Conservation (phyloP, 1,140 invertebrate genomes). For the Steinernema feltiae region DNA sequence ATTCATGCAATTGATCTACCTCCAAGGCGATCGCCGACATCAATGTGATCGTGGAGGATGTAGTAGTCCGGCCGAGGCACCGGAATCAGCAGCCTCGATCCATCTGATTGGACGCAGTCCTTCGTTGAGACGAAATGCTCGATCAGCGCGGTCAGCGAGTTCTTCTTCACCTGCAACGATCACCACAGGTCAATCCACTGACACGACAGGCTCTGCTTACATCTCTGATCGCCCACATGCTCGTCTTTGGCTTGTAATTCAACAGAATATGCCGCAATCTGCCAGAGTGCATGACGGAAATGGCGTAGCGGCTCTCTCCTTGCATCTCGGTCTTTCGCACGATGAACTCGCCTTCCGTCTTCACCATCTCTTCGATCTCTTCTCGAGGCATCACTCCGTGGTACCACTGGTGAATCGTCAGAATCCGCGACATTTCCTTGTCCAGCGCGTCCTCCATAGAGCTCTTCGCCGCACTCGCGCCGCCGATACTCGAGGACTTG, state of each 20-base stretch:
- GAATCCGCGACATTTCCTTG: not conserved
- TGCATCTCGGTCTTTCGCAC: conserved; percentile 88
- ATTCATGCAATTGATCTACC: not conserved
- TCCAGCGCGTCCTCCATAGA: no score
- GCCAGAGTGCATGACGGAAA: conserved; percentile 25
- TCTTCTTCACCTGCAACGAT: conserved; percentile 7
- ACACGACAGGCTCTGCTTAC: conserved; percentile 8
- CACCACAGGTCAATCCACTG: not conserved
- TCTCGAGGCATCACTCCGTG: conserved; percentile 89
- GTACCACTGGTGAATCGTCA: conserved; percentile 68
- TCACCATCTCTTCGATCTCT: conserved; percentile 82
- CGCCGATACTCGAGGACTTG: no score
- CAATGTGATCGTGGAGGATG: conserved; percentile 39
- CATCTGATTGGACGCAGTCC: conserved; percentile 27
- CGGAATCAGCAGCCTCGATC: conserved; percentile 25
- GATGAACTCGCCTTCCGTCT: conserved; percentile 83
- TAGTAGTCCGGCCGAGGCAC: conserved; percentile 36
- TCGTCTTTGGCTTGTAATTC: conserved; percentile 10
- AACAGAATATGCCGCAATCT: conserved; percentile 68
- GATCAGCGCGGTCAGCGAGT: no score
- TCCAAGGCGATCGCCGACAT: conserved; percentile 28
- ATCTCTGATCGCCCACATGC: conserved; percentile 17
- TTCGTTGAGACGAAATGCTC: conserved; percentile 22
- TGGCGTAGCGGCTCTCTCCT: conserved; percentile 70
- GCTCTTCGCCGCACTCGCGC: no score